Conservation (phyloP, 1,140 invertebrate species). For the Drosophila sp. region DNA sequence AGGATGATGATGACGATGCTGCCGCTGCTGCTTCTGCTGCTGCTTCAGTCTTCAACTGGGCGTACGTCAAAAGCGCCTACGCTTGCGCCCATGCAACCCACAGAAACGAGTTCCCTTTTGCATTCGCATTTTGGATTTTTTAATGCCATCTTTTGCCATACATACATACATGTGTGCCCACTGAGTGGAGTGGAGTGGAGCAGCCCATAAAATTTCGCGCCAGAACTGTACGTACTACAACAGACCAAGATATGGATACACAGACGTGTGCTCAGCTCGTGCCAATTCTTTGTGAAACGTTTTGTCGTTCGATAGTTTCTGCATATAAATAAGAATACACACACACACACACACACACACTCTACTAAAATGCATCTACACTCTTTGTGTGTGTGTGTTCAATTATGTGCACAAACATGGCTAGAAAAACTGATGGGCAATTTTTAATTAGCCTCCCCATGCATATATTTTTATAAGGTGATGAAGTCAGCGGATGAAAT, state of each 20-base stretch:
- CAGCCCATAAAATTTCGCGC: conserved; percentile 58
- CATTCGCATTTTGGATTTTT: conserved; percentile 18
- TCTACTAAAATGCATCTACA: conserved; percentile 8
- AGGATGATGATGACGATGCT: not conserved
- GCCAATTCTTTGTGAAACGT: conserved; percentile 74
- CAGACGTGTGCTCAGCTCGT: conserved; percentile 76
- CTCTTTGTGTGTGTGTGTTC: not conserved
- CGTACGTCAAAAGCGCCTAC: conserved; percentile 64
- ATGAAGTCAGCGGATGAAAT: not conserved
- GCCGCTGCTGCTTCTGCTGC: conserved; percentile 1
- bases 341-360: conserved; percentile 44
- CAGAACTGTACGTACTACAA: conserved; percentile 62
- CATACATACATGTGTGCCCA: conserved; percentile 58
- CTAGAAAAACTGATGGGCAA: conserved; percentile 45
- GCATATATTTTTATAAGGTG: conserved; percentile 37
- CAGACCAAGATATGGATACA: conserved; percentile 33
- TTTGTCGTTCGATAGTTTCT: conserved; percentile 61
- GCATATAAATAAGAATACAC: conserved; percentile 66
- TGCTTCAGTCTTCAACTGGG: conserved; percentile 34
- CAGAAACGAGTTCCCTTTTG: conserved; percentile 69
- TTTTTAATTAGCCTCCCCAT: conserved; percentile 63
- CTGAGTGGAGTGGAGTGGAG: not conserved
- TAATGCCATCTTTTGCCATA: not conserved
- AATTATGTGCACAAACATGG: not conserved
- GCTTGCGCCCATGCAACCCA: conserved; percentile 65